Base-by-base conservation (phyloP, 2,113 vertebrate genomes). In the Antechinus flavipes region DNA sequence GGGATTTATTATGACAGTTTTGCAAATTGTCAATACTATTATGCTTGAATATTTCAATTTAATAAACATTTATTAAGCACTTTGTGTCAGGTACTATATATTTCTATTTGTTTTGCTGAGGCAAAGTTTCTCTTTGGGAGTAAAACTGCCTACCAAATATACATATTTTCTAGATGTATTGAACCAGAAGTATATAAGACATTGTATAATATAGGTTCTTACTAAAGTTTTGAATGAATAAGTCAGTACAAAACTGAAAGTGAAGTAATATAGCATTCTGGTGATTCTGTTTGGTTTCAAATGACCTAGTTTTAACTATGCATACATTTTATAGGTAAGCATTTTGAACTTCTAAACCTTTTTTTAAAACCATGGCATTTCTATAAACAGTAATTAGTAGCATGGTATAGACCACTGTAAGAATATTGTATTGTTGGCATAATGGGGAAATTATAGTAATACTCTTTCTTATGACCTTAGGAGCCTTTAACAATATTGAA, bases 401-500 rank as follows among this genome's bases (percentile, higher is more conserved):
- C n/a, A 76, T 76, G 42, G n/a, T 76, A n/a, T 76, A 76, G 35
- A 76, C 14, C 61, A n/a, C 3, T 76, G 10, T 42, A 42, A 84
- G 19, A n/a, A 84, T 84, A 42, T 42, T 84, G 5, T 42, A n/a
- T 84, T 76, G 16, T 76, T 84, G 42, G 19, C 19, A 84, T 84
- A 42, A 84, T 84, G 68, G n/a, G 68, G 4, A 84, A 42, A 84
- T 84, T 42, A 8, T 50, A 1, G 42, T 56, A 54, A 91, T 76
- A 25, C 50, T 25, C 91, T 55, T 95, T 76, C 2, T 93, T 98
- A 92, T 90, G 91, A 35, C 91, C 94, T 26, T 96, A 99, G 99
- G 99, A 99, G 93, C 98, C 99, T 49, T 97, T 99, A 54, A 98
- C 99, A 0, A 98, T 99, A 52, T 0, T 98, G 96, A 98, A 99